Conservation (phyloP, 2,113 vertebrate species). For the Pteropus alecto region DNA sequence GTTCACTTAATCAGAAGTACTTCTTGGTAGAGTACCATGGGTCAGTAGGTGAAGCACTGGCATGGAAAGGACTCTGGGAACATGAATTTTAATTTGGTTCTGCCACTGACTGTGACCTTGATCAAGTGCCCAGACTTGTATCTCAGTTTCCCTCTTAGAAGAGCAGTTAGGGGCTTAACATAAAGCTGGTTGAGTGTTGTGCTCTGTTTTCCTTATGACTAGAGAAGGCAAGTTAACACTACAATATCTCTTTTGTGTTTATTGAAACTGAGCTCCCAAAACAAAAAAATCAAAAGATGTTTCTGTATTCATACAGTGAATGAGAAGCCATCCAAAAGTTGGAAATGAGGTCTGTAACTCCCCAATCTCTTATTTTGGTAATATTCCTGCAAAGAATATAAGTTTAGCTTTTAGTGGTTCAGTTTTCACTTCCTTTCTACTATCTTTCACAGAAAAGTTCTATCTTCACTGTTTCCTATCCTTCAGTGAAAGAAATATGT, state of each 20-base stretch:
- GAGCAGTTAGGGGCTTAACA: background rate
- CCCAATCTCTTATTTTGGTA: background rate
- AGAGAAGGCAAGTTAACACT: background rate
- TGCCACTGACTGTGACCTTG: slow-evolving; percentile 71
- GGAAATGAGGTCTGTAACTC: background rate
- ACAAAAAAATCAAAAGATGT: background rate
- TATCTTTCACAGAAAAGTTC: background rate
- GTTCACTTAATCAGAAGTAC: slow-evolving; percentile 71
- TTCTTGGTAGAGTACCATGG: slow-evolving; percentile 72
- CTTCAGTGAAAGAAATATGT: background rate
- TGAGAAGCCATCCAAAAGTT: background rate
- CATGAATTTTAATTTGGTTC: slow-evolving; percentile 79
- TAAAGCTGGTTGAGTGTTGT: background rate
- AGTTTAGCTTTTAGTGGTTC: background rate
- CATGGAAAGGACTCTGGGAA: slow-evolving; percentile 75
- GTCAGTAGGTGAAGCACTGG: slow-evolving; percentile 75
- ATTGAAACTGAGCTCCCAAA: background rate
- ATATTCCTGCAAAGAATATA: background rate
- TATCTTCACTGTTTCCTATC: background rate
- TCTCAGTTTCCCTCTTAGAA: slow-evolving; percentile 74
- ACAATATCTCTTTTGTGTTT: background rate
- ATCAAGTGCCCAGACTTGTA: slow-evolving; percentile 45
- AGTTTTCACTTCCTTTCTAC: background rate
- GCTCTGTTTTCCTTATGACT: background rate
- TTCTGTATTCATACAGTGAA: background rate